phyloP scores from a whole-genome alignment of 2,113 vertebrate species.

The Platysternon megacephalum region DNA sequence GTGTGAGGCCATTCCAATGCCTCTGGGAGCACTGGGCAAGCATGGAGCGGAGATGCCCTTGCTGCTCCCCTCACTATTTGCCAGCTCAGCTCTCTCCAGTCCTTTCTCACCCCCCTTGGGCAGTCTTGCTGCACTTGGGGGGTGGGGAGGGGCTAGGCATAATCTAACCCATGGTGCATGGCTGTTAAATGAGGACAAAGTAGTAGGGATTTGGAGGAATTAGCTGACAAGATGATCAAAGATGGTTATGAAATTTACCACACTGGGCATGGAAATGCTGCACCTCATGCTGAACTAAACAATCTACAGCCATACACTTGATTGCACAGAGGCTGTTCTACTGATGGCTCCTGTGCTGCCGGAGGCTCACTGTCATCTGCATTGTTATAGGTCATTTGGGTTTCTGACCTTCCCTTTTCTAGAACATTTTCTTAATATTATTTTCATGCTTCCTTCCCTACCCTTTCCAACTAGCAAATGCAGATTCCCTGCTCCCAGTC shows the following conservation, averaged over 20 bases:
- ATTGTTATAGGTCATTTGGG: not conserved
- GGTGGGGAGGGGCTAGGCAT: not conserved
- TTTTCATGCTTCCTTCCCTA: not conserved
- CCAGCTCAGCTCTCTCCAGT: not conserved
- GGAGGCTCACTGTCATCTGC: not conserved
- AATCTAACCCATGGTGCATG: not conserved
- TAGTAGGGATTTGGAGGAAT: not conserved
- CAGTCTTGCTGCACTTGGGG: not conserved
- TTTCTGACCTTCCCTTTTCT: not conserved
- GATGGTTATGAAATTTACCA: not conserved
- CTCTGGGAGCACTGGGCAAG: not conserved
- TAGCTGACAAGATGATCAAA: not conserved
- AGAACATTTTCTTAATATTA: not conserved
- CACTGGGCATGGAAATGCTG: not conserved
- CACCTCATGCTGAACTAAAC: not conserved
- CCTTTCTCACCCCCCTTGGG: not conserved
- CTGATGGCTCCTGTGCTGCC: not conserved
- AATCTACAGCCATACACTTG: not conserved
- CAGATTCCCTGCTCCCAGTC: not conserved
- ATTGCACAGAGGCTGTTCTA: not conserved
- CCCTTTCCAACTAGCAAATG: not conserved
- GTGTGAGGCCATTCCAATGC: not conserved
- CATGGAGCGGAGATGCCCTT: not conserved
- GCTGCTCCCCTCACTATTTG: not conserved
- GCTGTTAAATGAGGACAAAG: not conserved